Evolutionary conservation across 2,113 vertebrate genomes (phyloP), one percentile per base, ranked within the genome.

Genomic region (Rhinoderma darwinii): DNA sequence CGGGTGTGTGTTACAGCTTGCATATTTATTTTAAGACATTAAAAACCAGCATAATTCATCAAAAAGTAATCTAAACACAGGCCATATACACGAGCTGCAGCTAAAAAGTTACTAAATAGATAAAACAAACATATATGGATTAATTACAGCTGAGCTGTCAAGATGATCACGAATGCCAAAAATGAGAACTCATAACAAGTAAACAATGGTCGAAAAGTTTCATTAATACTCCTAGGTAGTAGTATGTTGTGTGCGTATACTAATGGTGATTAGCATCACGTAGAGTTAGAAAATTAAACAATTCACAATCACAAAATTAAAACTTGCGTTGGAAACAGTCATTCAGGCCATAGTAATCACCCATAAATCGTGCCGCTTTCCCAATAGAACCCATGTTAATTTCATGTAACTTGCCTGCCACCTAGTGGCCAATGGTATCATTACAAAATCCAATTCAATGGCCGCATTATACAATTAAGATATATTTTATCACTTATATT

Each of bases 361-460:
- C n/a, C n/a, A n/a, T n/a, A n/a, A n/a, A n/a, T n/a, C n/a, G n/a
- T n/a, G n/a, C n/a, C n/a, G n/a, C n/a, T n/a, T n/a, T n/a, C n/a
- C n/a, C 15, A 0, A n/a, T 59, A n/a, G 7, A 59, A 20, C 2
- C 11, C 5, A 6, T 18, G 4, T 27, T 27, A 2, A 8, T 86
- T 79, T 39, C 18, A 51, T 72, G 76, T n/a, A 30, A 73, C 63
- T 22, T 27, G 76, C 15, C 32, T 78, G 32, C 84, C 84, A 86
- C 35, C 84, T 72, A 59, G 76, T 72, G 84, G 63, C 0, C 47
- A 32, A 0, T 3, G 20, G 11, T 20, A 72, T 3, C 2, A 70
- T 50, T 50, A 25, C 63, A 22, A 3, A 9, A 25, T 27, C 61
- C 2, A 7, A 32, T 39, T 17, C n/a, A 32, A 32, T 41, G 14